Conservation (phyloP, 2,888 invertebrate species). For the Leuctra nigra region DNA sequence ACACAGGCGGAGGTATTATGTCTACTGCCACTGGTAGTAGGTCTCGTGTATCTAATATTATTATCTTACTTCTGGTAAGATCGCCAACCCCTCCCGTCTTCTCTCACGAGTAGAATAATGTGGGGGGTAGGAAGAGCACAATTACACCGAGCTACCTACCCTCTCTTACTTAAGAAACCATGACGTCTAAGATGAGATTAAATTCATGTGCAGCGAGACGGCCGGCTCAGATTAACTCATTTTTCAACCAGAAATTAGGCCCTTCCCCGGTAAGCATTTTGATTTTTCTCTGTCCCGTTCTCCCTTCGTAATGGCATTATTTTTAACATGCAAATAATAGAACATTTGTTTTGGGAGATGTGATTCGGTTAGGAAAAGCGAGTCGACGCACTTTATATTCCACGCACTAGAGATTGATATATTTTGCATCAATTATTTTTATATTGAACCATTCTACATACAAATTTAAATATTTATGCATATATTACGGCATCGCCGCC, state of each 20-base stretch:
- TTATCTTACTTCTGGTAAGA: background rate
- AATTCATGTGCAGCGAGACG: constrained; percentile 24
- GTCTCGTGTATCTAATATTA: background rate
- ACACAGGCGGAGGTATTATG: background rate
- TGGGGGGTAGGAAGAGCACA: constrained; percentile 25
- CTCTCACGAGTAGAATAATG: background rate
- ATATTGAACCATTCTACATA: background rate
- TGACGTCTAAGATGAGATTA: constrained; percentile 27
- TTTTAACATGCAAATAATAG: constrained; percentile 22
- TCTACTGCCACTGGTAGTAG: too few relatives aligned
- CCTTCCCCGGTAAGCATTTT: constrained; percentile 25
- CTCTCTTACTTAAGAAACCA: constrained; percentile 15
- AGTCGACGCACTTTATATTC: constrained; percentile 6
- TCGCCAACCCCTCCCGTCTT: background rate
- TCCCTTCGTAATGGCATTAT: constrained; percentile 20
- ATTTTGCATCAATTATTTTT: background rate
- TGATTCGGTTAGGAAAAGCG: constrained; percentile 12
- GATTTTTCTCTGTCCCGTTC: constrained; percentile 12
- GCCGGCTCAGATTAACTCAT: constrained; percentile 28
- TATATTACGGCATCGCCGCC: constrained; percentile 1
- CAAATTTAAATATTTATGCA: constrained; percentile 5
- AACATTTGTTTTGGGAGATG: constrained; percentile 11
- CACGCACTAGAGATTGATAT: too few relatives aligned
- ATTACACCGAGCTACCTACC: constrained; percentile 22
- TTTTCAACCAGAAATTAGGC: constrained; percentile 27